phyloP scores from a whole-genome alignment of 2,797 vertebrate genomes.

The Dermochelys coriacea region DNA sequence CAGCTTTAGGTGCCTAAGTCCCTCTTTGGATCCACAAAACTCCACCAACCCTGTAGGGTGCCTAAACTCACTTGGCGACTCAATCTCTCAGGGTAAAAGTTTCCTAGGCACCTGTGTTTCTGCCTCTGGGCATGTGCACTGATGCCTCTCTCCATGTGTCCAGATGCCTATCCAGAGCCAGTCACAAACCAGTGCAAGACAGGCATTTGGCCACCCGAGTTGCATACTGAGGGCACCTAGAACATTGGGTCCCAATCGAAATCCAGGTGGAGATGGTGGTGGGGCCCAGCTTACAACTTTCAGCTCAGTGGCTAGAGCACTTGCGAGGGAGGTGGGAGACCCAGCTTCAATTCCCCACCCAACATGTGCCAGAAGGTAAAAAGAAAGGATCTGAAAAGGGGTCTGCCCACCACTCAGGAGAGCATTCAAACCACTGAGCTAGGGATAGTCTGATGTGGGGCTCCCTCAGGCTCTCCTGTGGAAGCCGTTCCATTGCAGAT shows the following conservation, averaged over 20 bases:
- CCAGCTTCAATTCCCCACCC: not conserved
- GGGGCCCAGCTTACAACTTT: not conserved
- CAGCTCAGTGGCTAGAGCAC: not conserved
- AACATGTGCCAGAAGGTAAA: not conserved
- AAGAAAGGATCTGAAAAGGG: not conserved
- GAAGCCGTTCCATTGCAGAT: not conserved
- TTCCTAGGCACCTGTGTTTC: not conserved
- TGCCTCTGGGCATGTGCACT: not conserved
- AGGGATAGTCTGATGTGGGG: not conserved
- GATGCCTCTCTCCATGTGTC: not conserved
- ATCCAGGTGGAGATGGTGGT: not conserved
- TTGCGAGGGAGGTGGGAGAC: not conserved
- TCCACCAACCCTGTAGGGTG: not conserved
- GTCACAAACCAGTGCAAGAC: not conserved
- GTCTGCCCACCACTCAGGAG: not conserved
- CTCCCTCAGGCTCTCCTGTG: not conserved
- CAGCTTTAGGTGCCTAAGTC: not conserved
- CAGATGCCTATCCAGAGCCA: not conserved
- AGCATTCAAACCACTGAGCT: not conserved
- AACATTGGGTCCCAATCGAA: not conserved
- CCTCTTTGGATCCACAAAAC: not conserved
- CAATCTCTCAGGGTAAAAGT: not conserved
- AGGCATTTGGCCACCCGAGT: not conserved
- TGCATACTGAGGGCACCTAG: not conserved
- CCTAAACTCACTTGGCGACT: not conserved